Evolutionary conservation across 2,797 vertebrate genomes (phyloP).

Genomic region (Arnoldichthys spilopterus): DNA sequence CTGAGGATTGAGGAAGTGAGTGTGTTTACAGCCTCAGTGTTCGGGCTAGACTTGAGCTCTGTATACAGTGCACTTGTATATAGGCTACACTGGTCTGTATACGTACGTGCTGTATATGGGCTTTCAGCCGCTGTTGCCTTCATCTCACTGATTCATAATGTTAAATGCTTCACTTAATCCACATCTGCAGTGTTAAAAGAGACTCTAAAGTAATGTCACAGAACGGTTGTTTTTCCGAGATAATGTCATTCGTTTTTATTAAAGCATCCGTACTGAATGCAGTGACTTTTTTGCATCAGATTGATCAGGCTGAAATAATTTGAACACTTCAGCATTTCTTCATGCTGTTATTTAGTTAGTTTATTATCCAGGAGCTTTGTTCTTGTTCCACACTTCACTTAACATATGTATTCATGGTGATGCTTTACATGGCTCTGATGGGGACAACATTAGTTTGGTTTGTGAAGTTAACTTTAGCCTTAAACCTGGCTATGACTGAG

Average conservation of each 20-base stretch:
- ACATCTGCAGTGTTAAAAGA: constrained; percentile 60
- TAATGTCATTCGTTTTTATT: constrained; percentile 11
- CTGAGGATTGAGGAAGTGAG: constrained; percentile 14
- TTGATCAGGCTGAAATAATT: no score
- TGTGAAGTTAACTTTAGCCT: no score
- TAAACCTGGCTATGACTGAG: no score
- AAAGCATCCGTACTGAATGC: not conserved
- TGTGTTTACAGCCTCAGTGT: not conserved
- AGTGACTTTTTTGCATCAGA: not conserved
- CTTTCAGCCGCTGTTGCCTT: constrained; percentile 75
- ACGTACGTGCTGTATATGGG: constrained; percentile 58
- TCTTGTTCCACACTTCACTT: no score
- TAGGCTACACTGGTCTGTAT: constrained; percentile 54
- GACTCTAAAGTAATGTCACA: constrained; percentile 45
- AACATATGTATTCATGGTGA: no score
- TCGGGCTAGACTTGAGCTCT: not conserved
- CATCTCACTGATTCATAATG: constrained; percentile 75
- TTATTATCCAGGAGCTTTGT: no score
- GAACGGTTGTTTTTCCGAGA: constrained; percentile 11
- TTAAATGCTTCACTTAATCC: constrained; percentile 72
- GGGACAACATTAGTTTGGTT: no score
- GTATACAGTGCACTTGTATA: constrained; percentile 56
- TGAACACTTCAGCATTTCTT: no score
- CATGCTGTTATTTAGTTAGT: no score
- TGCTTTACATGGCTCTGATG: no score